A percentile compares a stretch with the other conserved stretches of the same genome.
These are phyloP conservation scores for Hypena proboscidalis DNA, from an alignment of 2,888 invertebrate species.

Conservation along the genomic window DNA sequence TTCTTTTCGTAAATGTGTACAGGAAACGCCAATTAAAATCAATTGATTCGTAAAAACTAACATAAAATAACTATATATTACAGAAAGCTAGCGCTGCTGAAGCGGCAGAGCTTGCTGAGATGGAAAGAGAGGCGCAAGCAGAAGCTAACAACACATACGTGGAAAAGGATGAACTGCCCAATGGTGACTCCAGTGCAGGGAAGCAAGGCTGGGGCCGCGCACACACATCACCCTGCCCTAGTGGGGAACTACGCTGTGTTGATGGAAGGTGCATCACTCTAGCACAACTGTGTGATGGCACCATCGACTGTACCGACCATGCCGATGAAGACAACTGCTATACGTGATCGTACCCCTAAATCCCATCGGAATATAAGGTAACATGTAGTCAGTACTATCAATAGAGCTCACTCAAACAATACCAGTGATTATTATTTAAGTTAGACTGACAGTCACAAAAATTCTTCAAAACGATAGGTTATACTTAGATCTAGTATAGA, in stretches of 20 bases:
- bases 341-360: conserved; percentile 62
- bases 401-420: conserved; percentile 16
- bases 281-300: conserved; percentile 86
- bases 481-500: too few relatives aligned
- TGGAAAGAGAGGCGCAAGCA: conserved; percentile 1
- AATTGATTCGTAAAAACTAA: too few relatives aligned
- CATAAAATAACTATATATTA: too few relatives aligned
- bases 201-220: conserved; percentile 49
- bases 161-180: conserved; percentile 43
- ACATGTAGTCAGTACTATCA: conserved; percentile 8
- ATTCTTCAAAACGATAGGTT: too few relatives aligned
- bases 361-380: conserved; percentile 13
- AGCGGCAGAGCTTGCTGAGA: conserved; percentile 30
- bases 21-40: too few relatives aligned
- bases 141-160: conserved; percentile 29
- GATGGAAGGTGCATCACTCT: conserved; percentile 88
- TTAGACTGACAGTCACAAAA: conserved; percentile 6
- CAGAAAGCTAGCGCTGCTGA: conserved; percentile 61
- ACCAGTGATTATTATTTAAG: conserved; percentile 16
- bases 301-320: conserved; percentile 86
- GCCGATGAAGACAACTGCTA: conserved; percentile 88
- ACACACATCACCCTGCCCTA: conserved; percentile 80
- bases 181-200: not conserved
- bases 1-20: too few relatives aligned
- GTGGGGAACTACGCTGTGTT: conserved; percentile 85